These are phyloP conservation scores for Centropristis striata DNA, from an alignment of 2,113 vertebrate species.

Conservation along the genomic window DNA sequence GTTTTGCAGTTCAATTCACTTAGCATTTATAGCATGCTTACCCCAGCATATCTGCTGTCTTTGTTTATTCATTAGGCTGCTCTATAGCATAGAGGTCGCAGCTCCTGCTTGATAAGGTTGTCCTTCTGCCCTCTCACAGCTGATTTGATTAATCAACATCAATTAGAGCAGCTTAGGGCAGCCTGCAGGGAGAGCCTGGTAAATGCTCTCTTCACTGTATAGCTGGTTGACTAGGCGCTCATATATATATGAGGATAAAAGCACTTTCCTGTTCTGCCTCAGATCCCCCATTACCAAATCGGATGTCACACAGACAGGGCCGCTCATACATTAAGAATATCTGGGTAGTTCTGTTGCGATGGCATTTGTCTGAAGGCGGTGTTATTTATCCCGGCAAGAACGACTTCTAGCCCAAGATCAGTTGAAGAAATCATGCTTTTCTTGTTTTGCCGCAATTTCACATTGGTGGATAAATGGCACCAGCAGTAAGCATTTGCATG, in stretches of 20 bases:
- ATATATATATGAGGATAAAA: constrained; percentile 37
- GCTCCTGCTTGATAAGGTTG: constrained; percentile 63
- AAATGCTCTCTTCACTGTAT: constrained; percentile 40
- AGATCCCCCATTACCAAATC: constrained; percentile 32
- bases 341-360: constrained; percentile 12
- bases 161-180: constrained; percentile 67
- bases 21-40: constrained; percentile 46
- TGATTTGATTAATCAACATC: constrained; percentile 79
- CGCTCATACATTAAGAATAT: constrained; percentile 32
- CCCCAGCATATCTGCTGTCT: constrained; percentile 39
- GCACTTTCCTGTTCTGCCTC: constrained; percentile 16
- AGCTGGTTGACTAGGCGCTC: constrained; percentile 27
- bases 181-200: constrained; percentile 36
- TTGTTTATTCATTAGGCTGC: constrained; percentile 64
- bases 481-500: constrained; percentile 72
- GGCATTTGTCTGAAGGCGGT: constrained; percentile 28
- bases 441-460: constrained; percentile 41
- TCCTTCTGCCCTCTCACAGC: constrained; percentile 55
- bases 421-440: constrained; percentile 37
- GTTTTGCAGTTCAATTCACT: constrained; percentile 37
- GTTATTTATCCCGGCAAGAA: constrained; percentile 45
- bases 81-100: constrained; percentile 50
- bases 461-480: constrained; percentile 65
- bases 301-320: constrained; percentile 2
- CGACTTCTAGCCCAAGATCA: constrained; percentile 41